Evolutionary conservation across 2,113 vertebrate genomes (phyloP), one percentile per base, ranked within the genome.

Genomic region (Pangasianodon hypophthalmus): DNA sequence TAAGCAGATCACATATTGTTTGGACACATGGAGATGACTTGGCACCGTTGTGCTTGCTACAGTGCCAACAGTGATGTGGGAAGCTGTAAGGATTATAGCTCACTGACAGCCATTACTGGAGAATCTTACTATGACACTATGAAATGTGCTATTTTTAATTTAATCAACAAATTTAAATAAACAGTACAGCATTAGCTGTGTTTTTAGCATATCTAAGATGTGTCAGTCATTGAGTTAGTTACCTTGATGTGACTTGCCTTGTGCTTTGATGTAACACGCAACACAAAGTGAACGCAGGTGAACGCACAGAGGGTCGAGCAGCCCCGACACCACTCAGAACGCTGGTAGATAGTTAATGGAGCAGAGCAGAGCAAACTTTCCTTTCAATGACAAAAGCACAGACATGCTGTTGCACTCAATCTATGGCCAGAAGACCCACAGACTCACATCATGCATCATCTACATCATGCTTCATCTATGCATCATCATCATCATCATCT

Each of bases 11-110:
- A 64, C 56, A 84, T 84, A 64, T 14, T 62, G 58, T 85, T 64
- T 85, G 83, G 37, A 52, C 11, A 64, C 60, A 46, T 85, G 83
- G 83, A 60, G 37, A 85, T 85, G 83, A 64, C 41, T 64, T 46
- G 60, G 37, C 24, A 44, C 10, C 10, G 2, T 14, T 60, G 41
- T 26, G 2, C 32, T 80, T 26, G 41, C 41, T 32, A 84, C 10
- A 84, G 56, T 84, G 32, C 82, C 58, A 84, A 44, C 82, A 62
- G 13, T 46, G 26, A 85, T 64, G 48, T 29, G 75, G 50, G 75
- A 29, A 29, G 75, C 44, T 48, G 44, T n/a, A 16, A 18, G 26
- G 14, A 81, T 81, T n/a, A 81, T n/a, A 6, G 26, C 14, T 13
- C 16, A 18, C 46, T 50, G 29, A 50, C 24, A 18, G 46, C 46